Evolutionary conservation across 64 coral and sea anemone species (phyloP).

Genomic region (Actinia tenebrosa): DNA sequence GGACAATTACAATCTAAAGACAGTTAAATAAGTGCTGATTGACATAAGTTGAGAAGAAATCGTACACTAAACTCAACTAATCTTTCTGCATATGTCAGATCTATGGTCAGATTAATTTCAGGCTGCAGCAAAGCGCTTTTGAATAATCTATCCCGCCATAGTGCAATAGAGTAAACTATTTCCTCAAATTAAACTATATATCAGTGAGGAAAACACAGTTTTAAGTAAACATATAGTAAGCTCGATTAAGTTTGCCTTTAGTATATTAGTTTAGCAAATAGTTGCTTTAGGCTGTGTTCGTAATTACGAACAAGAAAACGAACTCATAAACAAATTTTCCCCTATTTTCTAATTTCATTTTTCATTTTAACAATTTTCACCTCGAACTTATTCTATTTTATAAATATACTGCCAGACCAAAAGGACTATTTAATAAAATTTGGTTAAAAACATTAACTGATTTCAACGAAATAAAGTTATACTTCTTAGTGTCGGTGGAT

Average conservation of each 20-base stretch:
- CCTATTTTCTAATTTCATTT: neutral
- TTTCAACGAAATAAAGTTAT: neutral
- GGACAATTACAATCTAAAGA: neutral
- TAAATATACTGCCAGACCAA: neutral
- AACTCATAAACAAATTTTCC: neutral
- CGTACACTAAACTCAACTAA: neutral
- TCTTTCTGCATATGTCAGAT: neutral
- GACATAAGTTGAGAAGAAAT: neutral
- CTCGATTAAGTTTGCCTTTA: neutral
- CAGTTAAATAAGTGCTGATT: neutral
- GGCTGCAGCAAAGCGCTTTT: neutral
- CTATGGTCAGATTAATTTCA: neutral
- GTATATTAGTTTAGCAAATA: neutral
- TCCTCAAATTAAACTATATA: neutral
- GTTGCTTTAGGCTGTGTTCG: neutral
- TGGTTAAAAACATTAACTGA: neutral
- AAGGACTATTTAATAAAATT: neutral
- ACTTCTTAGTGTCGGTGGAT: neutral
- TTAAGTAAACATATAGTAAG: neutral
- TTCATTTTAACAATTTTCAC: neutral
- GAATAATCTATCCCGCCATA: too few species aligned
- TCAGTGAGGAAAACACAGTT: neutral
- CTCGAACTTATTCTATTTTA: slow-evolving; percentile 3
- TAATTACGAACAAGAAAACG: neutral
- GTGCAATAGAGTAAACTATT: too few species aligned